phyloP scores from a whole-genome alignment of 2,888 invertebrate species.

The Trichopria drosophilae region DNA sequence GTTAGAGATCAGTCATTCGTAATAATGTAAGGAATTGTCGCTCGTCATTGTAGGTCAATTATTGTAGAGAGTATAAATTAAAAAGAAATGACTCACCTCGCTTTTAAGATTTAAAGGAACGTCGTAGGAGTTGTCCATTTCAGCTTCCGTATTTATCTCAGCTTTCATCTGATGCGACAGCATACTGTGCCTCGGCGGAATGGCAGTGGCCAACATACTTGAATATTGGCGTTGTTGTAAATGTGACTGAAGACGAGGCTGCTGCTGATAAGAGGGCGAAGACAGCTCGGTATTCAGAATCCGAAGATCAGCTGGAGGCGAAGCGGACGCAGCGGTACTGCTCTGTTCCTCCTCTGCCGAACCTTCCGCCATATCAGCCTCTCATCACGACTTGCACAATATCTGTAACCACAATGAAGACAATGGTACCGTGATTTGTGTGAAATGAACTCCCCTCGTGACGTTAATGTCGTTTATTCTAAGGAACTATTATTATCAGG shows the following conservation, averaged over 20 bases:
- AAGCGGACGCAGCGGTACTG: constrained; percentile 64
- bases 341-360: constrained; percentile 66
- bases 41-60: too few species aligned
- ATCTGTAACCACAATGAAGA: constrained; percentile 19
- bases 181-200: constrained; percentile 56
- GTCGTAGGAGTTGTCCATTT: constrained; percentile 55
- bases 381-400: constrained; percentile 79
- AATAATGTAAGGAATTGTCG: too few species aligned
- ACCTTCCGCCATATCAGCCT: constrained; percentile 83
- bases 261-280: constrained; percentile 52
- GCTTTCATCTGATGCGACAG: constrained; percentile 54
- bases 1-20: too few species aligned
- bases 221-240: constrained; percentile 52
- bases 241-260: constrained; percentile 52
- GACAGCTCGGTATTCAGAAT: constrained; percentile 58
- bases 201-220: constrained; percentile 57
- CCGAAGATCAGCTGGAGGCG: constrained; percentile 60
- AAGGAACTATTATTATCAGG: too few species aligned
- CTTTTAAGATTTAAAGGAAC: constrained; percentile 57
- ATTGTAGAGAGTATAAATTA: too few species aligned
- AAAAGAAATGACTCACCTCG: constrained; percentile 55
- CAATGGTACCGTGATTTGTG: too few species aligned
- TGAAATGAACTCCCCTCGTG: too few species aligned
- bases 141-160: constrained; percentile 43
- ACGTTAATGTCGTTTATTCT: too few species aligned